These are phyloP conservation scores for Andrena cerasifolii DNA, from an alignment of 1,140 invertebrate species.

Conservation along the genomic window DNA sequence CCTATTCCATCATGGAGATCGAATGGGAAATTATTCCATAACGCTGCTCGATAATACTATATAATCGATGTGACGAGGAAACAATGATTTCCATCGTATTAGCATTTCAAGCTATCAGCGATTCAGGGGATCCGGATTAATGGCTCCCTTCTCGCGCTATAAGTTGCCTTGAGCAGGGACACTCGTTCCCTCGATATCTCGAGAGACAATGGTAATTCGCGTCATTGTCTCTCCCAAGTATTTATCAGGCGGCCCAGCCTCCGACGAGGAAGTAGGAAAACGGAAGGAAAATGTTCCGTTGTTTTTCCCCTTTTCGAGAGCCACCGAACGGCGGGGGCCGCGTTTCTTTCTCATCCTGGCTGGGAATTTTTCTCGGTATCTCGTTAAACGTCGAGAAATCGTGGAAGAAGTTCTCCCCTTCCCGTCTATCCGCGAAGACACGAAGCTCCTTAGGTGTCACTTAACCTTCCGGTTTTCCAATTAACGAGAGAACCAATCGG, in stretches of 20 bases:
- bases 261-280: background rate
- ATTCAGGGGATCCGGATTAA: background rate
- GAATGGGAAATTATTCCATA: too few species aligned
- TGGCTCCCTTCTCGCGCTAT: background rate
- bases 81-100: background rate
- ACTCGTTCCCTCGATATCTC: background rate
- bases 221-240: slow-evolving; percentile 20
- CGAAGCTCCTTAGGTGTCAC: background rate
- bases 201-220: slow-evolving; percentile 34
- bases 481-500: slow-evolving; percentile 8
- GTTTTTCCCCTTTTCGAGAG: too few species aligned
- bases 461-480: slow-evolving; percentile 27
- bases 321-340: background rate
- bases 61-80: too few species aligned
- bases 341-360: background rate
- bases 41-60: too few species aligned
- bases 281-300: background rate
- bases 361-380: background rate
- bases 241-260: background rate
- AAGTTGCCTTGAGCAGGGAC: background rate
- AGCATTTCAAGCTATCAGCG: background rate
- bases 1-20: too few species aligned
- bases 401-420: background rate
- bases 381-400: slow-evolving; percentile 13
- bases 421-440: background rate